These are phyloP conservation scores for Metaphire vulgaris DNA, from an alignment of 1,140 invertebrate species.

Conservation along the genomic window DNA sequence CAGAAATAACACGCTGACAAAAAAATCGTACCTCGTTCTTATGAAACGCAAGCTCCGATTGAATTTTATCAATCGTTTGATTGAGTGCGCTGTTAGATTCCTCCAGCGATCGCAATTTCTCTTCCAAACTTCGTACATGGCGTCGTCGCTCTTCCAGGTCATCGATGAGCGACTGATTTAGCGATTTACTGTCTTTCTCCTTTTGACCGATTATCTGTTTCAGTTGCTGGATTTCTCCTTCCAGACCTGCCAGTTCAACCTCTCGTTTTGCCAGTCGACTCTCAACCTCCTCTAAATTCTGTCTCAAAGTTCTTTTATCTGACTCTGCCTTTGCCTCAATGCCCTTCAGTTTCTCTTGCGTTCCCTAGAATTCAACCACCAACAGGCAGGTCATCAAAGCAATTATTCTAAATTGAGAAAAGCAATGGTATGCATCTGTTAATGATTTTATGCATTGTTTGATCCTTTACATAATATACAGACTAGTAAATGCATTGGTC, in stretches of 20 bases:
- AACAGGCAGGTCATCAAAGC: too few relatives aligned
- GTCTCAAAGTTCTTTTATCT: slow-evolving; percentile 71
- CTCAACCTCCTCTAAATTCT: slow-evolving; percentile 67
- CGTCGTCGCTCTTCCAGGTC: too few relatives aligned
- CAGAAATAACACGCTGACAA: too few relatives aligned
- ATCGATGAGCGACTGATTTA: too few relatives aligned
- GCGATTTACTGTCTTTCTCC: slow-evolving; percentile 58
- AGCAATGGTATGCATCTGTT: too few relatives aligned
- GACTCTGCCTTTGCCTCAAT: slow-evolving; percentile 64
- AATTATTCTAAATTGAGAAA: too few relatives aligned
- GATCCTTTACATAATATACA: too few relatives aligned
- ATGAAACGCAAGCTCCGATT: background rate
- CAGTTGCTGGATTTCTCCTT: slow-evolving; percentile 76
- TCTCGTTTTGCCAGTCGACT: slow-evolving; percentile 74
- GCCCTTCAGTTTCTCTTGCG: slow-evolving; percentile 47
- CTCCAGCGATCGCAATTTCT: background rate
- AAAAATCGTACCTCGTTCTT: background rate
- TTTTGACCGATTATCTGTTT: slow-evolving; percentile 78
- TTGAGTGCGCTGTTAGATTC: background rate
- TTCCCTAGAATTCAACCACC: slow-evolving; percentile 40
- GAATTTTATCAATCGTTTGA: background rate
- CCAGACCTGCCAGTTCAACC: slow-evolving; percentile 71
- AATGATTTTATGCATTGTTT: too few relatives aligned
- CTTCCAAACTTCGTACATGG: too few relatives aligned
- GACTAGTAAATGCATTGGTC: too few relatives aligned